A percentile compares a stretch with the other conserved stretches of the same genome.
Conservation (phyloP, 2,797 vertebrate species). For the Melanotaenia boesemani region DNA sequence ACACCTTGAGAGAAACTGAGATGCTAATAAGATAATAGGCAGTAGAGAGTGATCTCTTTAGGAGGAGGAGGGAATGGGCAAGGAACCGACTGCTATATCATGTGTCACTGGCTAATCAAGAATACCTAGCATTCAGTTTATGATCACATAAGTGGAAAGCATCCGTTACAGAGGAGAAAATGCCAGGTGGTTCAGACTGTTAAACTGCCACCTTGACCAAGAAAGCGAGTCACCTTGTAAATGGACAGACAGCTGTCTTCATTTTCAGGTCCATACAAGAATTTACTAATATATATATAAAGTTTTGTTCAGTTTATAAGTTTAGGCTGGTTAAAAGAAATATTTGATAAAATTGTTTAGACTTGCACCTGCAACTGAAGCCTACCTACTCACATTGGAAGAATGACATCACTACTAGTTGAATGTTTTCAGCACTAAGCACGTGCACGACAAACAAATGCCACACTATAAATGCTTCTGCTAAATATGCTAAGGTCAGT, state of each 20-base stretch:
- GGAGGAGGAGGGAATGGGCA: constrained; percentile 16
- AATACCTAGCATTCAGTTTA: constrained; percentile 55
- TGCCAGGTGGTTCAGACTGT: constrained; percentile 53
- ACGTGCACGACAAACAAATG: not conserved
- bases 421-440: not conserved
- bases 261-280: not conserved
- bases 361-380: not conserved
- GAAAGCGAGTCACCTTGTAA: constrained; percentile 3
- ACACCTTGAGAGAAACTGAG: constrained; percentile 34
- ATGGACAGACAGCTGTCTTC: not conserved
- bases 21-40: constrained; percentile 42
- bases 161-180: constrained; percentile 70
- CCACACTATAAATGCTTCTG: not conserved
- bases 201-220: constrained; percentile 56
- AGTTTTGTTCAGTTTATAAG: no score
- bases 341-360: not conserved
- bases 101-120: constrained; percentile 62
- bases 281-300: not conserved
- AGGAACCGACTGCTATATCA: constrained; percentile 58
- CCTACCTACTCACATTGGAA: no score
- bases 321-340: not conserved
- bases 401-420: not conserved
- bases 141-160: constrained; percentile 64
- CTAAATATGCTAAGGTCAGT: constrained; percentile 34
- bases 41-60: constrained; percentile 50